Evolutionary conservation across 2,113 vertebrate species (phyloP).

Genomic region (Chrysochloris asiatica): DNA sequence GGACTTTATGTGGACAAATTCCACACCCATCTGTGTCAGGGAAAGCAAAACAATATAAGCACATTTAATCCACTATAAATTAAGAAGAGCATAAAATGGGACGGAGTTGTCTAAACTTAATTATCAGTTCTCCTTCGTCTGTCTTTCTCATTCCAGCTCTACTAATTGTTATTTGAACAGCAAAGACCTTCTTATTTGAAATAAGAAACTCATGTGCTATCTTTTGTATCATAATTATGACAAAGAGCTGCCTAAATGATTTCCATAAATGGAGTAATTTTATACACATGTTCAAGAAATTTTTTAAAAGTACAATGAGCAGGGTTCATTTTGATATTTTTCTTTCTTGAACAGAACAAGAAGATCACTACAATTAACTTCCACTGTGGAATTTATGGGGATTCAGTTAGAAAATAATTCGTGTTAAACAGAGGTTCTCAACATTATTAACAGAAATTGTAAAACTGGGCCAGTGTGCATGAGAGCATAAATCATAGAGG

Average conservation of each 20-base stretch:
- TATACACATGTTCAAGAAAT: background rate
- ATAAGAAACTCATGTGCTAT: slow-evolving; percentile 38
- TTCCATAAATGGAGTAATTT: slow-evolving; percentile 20
- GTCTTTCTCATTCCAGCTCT: slow-evolving; percentile 30
- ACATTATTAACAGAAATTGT: slow-evolving; percentile 62
- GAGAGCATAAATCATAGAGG: slow-evolving; percentile 62
- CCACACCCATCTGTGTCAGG: background rate
- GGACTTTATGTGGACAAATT: slow-evolving; percentile 5
- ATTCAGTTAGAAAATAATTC: slow-evolving; percentile 47
- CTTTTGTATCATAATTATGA: background rate
- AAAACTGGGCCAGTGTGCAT: slow-evolving; percentile 69
- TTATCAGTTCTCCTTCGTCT: slow-evolving; percentile 50
- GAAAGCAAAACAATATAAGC: slow-evolving; percentile 6
- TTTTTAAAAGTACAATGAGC: background rate
- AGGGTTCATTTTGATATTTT: slow-evolving; percentile 30
- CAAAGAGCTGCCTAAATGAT: background rate
- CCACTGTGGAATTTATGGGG: slow-evolving; percentile 39
- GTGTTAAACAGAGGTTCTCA: slow-evolving; percentile 49
- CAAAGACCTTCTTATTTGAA: slow-evolving; percentile 54
- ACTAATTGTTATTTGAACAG: slow-evolving; percentile 60
- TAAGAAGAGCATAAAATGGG: slow-evolving; percentile 32
- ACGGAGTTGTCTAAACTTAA: background rate
- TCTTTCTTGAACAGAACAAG: slow-evolving; percentile 6
- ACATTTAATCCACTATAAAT: slow-evolving; percentile 34
- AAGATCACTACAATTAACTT: slow-evolving; percentile 25